A percentile compares a stretch with the other conserved stretches of the same genome.
Conservation (phyloP, 35 echinoderm and acorn worm species). For the Lytechinus variegatus region DNA sequence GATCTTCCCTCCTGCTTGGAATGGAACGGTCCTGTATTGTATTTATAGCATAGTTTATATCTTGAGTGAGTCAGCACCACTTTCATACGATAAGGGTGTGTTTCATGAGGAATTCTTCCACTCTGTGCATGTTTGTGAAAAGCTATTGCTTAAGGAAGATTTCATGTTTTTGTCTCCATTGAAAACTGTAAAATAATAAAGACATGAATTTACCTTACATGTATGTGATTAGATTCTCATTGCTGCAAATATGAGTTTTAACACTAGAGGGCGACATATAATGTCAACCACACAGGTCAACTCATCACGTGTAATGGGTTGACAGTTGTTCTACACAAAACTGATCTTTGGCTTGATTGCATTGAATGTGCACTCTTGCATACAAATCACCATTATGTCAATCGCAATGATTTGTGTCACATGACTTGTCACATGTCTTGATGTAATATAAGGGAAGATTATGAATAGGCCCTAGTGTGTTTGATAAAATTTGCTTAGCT, state of each 20-base stretch:
- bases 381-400: too few species aligned
- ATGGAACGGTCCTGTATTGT: not conserved
- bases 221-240: not conserved
- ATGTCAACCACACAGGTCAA: not conserved
- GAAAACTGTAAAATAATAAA: not conserved
- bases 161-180: not conserved
- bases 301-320: too few species aligned
- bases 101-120: not conserved
- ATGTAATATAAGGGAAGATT: too few species aligned
- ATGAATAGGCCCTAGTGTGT: too few species aligned
- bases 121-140: not conserved
- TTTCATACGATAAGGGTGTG: not conserved
- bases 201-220: not conserved
- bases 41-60: constrained; percentile 6
- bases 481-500: too few species aligned
- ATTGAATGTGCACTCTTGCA: too few species aligned
- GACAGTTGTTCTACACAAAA: too few species aligned
- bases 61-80: not conserved
- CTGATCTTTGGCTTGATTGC: too few species aligned
- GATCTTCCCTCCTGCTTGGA: not conserved
- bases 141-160: not conserved
- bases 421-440: too few species aligned
- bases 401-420: too few species aligned
- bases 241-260: not conserved
- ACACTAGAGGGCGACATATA: not conserved